phyloP scores from a whole-genome alignment of 2,888 invertebrate genomes.

The Hartigia nigra region DNA sequence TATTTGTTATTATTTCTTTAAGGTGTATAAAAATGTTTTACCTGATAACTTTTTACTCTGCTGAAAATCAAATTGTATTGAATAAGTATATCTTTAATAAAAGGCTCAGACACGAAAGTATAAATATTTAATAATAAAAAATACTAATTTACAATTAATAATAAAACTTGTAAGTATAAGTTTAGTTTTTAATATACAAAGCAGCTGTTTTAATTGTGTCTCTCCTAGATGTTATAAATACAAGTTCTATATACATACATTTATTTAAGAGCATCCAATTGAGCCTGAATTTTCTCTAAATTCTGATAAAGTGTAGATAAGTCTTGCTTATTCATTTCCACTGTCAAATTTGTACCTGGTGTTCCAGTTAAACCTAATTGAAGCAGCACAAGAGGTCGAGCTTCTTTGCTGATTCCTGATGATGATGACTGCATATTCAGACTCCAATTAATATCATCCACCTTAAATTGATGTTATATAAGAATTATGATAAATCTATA shows the following conservation, averaged over 20 bases:
- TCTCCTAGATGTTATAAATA: neutral
- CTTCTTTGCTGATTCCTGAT: slow-evolving; percentile 47
- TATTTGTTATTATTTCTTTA: neutral
- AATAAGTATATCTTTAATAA: neutral
- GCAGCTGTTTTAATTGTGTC: neutral
- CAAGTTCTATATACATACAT: slow-evolving; percentile 25
- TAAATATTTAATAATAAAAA: neutral
- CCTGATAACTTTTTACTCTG: neutral
- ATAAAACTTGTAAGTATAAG: neutral
- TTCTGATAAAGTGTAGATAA: slow-evolving; percentile 50
- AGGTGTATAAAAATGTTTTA: neutral
- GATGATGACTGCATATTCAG: slow-evolving; percentile 57
- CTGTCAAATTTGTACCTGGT: slow-evolving; percentile 44
- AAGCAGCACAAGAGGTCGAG: slow-evolving; percentile 49
- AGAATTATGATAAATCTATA: slow-evolving; percentile 7
- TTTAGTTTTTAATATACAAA: neutral
- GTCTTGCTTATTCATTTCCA: slow-evolving; percentile 54
- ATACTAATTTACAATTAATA: neutral
- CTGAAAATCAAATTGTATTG: neutral
- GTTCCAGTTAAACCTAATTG: slow-evolving; percentile 50
- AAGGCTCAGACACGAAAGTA: neutral
- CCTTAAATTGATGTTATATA: slow-evolving; percentile 26
- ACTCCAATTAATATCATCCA: slow-evolving; percentile 55
- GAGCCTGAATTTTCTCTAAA: slow-evolving; percentile 56
- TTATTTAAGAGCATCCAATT: slow-evolving; percentile 57